These are phyloP conservation scores for Heliconius himera DNA, from an alignment of 1,140 invertebrate genomes.

Conservation along the genomic window DNA sequence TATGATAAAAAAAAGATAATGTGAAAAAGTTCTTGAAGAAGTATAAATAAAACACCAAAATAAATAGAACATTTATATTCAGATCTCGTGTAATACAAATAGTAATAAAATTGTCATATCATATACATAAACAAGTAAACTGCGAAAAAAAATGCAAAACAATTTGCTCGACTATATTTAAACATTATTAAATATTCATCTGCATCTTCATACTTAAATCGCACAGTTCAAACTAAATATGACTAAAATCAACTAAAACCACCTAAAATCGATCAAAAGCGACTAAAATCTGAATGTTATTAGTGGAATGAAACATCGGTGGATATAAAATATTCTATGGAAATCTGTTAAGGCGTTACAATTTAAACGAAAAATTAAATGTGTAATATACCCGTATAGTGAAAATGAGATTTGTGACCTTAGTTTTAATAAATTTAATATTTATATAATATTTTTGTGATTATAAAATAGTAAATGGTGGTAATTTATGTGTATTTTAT, in stretches of 20 bases:
- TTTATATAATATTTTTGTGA: background rate
- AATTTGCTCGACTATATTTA: background rate
- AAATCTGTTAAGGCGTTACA: constrained; percentile 6
- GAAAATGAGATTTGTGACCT: constrained; percentile 9
- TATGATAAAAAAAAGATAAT: no score
- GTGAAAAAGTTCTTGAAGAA: background rate
- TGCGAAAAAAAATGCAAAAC: constrained; percentile 62
- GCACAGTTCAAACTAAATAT: constrained; percentile 59
- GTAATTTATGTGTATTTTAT: background rate
- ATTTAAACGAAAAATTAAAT: background rate
- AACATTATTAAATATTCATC: background rate
- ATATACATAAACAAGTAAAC: constrained; percentile 43
- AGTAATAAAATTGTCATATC: constrained; percentile 47
- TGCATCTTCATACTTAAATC: constrained; percentile 44
- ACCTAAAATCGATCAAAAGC: constrained; percentile 35
- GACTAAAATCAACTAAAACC: background rate
- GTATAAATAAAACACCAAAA: constrained; percentile 42
- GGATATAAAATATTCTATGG: constrained; percentile 60
- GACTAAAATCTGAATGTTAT: constrained; percentile 35
- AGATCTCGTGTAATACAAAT: constrained; percentile 59
- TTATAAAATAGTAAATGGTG: background rate
- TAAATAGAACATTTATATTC: constrained; percentile 62
- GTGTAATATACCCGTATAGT: constrained; percentile 13
- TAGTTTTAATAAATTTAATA: constrained; percentile 8
- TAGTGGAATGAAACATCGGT: constrained; percentile 70